A percentile compares a stretch with the other conserved stretches of the same genome.
phyloP scores from a whole-genome alignment of 2,113 vertebrate species.

The Leptosomus discolor region DNA sequence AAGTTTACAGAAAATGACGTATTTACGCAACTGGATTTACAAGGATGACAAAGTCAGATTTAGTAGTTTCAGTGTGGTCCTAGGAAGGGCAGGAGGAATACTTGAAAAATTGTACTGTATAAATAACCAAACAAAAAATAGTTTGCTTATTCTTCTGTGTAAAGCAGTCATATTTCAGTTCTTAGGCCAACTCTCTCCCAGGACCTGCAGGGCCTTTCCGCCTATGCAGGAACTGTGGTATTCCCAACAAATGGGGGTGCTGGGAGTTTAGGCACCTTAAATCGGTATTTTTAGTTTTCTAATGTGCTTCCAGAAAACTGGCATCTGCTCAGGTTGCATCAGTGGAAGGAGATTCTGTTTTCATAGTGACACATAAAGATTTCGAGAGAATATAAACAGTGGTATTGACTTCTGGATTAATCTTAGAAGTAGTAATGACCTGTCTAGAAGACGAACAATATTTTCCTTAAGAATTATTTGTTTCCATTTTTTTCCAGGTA shows the following conservation, averaged over 20 bases:
- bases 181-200: not conserved
- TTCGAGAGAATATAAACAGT: not conserved
- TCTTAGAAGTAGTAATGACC: not conserved
- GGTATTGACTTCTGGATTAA: not conserved
- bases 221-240: not conserved
- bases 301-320: not conserved
- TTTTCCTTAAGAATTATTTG: not conserved
- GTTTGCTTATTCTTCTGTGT: conserved; percentile 32
- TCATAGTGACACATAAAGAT: not conserved
- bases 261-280: not conserved
- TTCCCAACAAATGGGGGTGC: not conserved
- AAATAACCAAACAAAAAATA: conserved; percentile 63
- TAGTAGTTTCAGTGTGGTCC: conserved; percentile 72
- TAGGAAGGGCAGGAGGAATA: conserved; percentile 56
- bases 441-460: not conserved
- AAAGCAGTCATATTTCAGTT: not conserved
- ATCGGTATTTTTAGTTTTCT: not conserved
- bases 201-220: not conserved
- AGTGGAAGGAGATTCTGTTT: not conserved
- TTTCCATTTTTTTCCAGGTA: not conserved
- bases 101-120: conserved; percentile 45
- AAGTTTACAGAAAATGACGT: conserved; percentile 74
- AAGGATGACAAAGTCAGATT: conserved; percentile 63
- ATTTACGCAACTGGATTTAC: conserved; percentile 72
- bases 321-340: not conserved